Evolutionary conservation across 1,140 invertebrate genomes (phyloP).

Genomic region (Nephotettix cincticeps): DNA sequence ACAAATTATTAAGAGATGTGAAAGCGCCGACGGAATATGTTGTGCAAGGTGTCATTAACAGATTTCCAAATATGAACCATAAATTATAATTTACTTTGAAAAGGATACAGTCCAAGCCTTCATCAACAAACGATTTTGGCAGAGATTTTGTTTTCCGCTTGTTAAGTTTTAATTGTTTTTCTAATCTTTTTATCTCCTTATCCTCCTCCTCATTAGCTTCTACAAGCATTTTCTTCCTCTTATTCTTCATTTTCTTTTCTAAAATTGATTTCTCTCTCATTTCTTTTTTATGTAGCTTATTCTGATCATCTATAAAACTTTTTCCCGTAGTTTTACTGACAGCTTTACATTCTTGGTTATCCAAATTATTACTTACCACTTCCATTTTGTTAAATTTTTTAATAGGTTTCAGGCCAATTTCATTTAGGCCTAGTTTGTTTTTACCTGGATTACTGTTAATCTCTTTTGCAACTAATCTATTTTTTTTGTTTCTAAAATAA

Average conservation of each 20-base stretch:
- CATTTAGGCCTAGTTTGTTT: conserved; percentile 39
- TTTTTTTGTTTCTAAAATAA: conserved; percentile 54
- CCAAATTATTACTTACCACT: not conserved
- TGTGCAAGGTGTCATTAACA: not conserved
- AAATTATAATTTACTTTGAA: conserved; percentile 37
- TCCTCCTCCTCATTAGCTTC: conserved; percentile 79
- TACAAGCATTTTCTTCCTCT: conserved; percentile 61
- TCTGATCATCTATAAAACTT: conserved; percentile 12
- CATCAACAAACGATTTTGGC: conserved; percentile 73
- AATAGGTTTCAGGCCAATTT: conserved; percentile 44
- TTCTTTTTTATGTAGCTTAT: conserved; percentile 26
- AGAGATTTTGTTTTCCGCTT: conserved; percentile 71
- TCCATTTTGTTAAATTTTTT: conserved; percentile 5
- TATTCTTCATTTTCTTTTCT: conserved; percentile 54
- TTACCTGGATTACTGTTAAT: too few relatives aligned
- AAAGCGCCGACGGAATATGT: not conserved
- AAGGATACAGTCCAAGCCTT: conserved; percentile 89
- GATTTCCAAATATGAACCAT: not conserved
- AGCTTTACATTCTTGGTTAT: not conserved
- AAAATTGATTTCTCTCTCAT: conserved; percentile 46
- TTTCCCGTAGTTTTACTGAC: not conserved
- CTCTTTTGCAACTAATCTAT: conserved; percentile 39
- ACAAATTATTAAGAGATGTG: too few relatives aligned
- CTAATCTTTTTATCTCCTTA: conserved; percentile 71
- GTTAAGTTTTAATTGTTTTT: conserved; percentile 82